Base-by-base conservation (phyloP, 1,140 invertebrate species). In the Penaeus japonicus region DNA sequence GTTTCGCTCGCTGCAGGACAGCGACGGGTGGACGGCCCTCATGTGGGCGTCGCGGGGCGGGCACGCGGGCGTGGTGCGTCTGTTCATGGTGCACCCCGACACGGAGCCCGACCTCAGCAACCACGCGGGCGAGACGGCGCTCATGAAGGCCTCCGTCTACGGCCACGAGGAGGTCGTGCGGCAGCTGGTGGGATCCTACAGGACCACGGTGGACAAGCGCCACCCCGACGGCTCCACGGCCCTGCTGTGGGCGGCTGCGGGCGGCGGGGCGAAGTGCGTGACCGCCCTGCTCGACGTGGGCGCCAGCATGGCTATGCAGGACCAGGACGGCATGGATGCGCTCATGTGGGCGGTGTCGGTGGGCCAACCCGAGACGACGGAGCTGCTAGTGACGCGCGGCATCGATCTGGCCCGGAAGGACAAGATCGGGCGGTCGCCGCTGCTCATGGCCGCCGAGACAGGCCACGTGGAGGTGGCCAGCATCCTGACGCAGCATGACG, bases 21-120 rank as follows among this genome's bases (percentile, higher is more conserved):
- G 91, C n/a, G 91, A 91, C 39, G 91, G 91, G n/a, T 91, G 91
- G 77, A 91, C 91, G 22, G 91, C 92, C 10, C 89, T 92, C 20
- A 86, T 92, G 59, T 90, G 92, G 84, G 92, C 92, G 12, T 80
- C 91, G 18, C 90, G 91, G 55, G 91, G 91, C 79, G 92, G 92
- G 15, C 62, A 91, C 77, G 77, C 73, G 27, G 91, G 91, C 57
- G 91, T 92, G 73, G 91, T 92, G 12, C 57, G 89, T 32, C 81
- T 91, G n/a, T 89, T 92, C 32, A 62, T 91, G 39, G 90, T 91
- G 1, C 78, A 90, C 86, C 90, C 90, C 0, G 85, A 89, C 57
- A 87, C 90, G 5, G 90, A 92, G 47, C 87, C 90, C 24, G 90
- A 91, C 84, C 85, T 91, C 5, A 55, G 90, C 54, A 91, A 92